These are phyloP conservation scores for Picus viridis DNA, from an alignment of 2,797 vertebrate species.

Conservation along the genomic window DNA sequence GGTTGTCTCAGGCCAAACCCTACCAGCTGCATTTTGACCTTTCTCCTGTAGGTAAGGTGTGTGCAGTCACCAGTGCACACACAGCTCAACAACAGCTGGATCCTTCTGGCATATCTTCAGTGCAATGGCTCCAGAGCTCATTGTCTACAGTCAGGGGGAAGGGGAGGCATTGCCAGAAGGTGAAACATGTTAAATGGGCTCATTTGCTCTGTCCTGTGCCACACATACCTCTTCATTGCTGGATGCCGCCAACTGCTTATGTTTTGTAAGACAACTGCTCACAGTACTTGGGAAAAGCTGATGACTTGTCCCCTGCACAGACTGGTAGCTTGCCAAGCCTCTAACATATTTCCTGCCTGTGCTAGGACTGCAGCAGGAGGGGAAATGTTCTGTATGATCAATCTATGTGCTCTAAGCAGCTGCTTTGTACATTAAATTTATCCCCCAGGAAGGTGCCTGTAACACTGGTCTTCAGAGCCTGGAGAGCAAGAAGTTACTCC, in stretches of 20 bases:
- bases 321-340: background rate
- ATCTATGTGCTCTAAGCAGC: background rate
- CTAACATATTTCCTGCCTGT: fast-evolving
- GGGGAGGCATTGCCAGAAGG: background rate
- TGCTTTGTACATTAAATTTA: background rate
- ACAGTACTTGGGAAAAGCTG: background rate
- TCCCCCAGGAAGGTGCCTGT: background rate
- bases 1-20: background rate
- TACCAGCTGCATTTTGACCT: background rate
- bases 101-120: background rate
- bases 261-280: background rate
- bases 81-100: background rate
- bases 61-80: background rate
- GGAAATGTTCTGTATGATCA: background rate
- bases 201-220: background rate
- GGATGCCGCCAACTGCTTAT: background rate
- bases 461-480: fast-evolving
- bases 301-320: background rate
- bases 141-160: background rate
- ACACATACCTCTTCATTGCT: fast-evolving
- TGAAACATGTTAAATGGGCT: background rate
- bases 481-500: background rate
- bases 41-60: fast-evolving
- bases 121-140: background rate
- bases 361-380: background rate